Base-by-base conservation (phyloP, 2,113 vertebrate species). In the Saguinus imperator region DNA sequence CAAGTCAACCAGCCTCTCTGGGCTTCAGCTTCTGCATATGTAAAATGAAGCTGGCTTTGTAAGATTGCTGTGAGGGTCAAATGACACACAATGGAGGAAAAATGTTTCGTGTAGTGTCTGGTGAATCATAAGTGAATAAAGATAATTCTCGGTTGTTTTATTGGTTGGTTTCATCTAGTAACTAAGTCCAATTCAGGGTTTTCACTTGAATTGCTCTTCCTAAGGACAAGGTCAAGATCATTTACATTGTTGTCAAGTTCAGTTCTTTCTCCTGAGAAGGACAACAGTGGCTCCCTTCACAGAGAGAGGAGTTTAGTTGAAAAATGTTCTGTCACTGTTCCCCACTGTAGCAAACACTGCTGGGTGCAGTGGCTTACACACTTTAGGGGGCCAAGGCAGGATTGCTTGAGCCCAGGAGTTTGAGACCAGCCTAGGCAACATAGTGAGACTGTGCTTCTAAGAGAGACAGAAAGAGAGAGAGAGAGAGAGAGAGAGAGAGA, bases 31-130 rank as follows among this genome's bases (percentile, higher is more conserved):
- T 80, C n/a, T 66, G 72, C 29, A 61, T 35, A 58, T 57, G 29
- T 66, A 80, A 94, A 89, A 79, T 17, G 50, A 48, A 85, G 43
- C 52, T 87, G 64, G 55, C 76, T 75, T 85, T 13, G 16, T 52
- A 40, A 32, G 35, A 17, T 43, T 43, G 1, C 64, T 73, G 23
- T 76, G 45, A 55, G 52, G 52, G 52, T 72, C 57, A 76, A 79
- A 73, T n/a, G 83, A 73, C 43, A 40, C 20, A 27, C 9, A 50
- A 70, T 21, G n/a, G 10, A n/a, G 17, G 55, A 20, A 37, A 61
- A 92, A 57, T 23, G 37, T 64, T 79, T 48, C 17, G 37, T 8
- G 20, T 6, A 4, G 13, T 8, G 6, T 11, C 43, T 85, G 37
- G 37, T 35, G 4, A 8, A 8, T 32, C 55, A n/a, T 5, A 29